Evolutionary conservation across 2,797 vertebrate genomes (phyloP), one percentile per base, ranked within the genome.

Genomic region (Anguilla pacifica): DNA sequence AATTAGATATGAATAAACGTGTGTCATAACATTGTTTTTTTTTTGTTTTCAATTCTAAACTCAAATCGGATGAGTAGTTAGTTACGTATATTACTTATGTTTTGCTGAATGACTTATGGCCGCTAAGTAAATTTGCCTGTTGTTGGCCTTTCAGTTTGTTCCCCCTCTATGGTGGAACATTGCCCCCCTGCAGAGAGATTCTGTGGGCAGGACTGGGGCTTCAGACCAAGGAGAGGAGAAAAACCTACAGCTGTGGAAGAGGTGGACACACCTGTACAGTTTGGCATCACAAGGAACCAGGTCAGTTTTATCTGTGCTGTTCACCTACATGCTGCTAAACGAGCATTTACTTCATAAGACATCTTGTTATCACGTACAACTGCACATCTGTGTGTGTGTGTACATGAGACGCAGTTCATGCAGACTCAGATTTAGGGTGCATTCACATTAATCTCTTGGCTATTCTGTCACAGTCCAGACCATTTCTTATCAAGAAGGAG

Each of bases 151-250:
- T 49, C 77, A 6, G 43, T 51, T 25, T 9, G 43, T 81, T 81
- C 77, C 77, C 77, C 43, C 9, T 11, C 77, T 49, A 2, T 81
- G 39, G 17, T 7, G 22, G 59, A 39, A 39, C 35, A 17, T 85
- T 10, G 6, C 15, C 17, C 55, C 9, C 35, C 84, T 22, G 55
- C 31, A 43, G 55, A 85, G 35, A 25, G 39, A 5, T 25, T 10
- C 57, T 64, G 5, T 64, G 84, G 59, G 84, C 31, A 67, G 35
- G 57, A 64, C 6, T 85, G 84, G 84, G n/a, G 84, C 31, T 22
- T 46, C 57, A 31, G 49, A 22, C 28, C 28, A 1, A 11, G 28
- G 83, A 31, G 83, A 59, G 4, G 28, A 19, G 39, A 1, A 43
- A 15, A 25, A 19, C 35, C 59, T 31, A 85, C 59, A 85, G 15